Base-by-base conservation (phyloP, 2,888 invertebrate species). In the Thereva unica region DNA sequence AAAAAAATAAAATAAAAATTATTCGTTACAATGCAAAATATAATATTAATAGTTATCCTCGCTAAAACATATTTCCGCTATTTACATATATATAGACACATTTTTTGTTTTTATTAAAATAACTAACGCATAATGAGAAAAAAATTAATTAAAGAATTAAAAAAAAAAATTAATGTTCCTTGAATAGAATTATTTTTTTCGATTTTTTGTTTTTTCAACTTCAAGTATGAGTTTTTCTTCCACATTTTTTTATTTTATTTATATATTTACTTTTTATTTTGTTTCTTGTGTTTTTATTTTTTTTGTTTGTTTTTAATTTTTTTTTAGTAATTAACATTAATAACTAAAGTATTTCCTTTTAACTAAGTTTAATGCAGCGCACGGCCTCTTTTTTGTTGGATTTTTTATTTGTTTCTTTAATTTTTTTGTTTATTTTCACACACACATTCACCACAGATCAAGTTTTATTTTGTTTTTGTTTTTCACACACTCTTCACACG, bases 71-170 rank as follows among this genome's bases (percentile, higher is more conserved):
- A 50, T 37, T 23, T 56, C 56, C 37, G 37, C 50, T 61, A 61
- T 61, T 61, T 61, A 61, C 61, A 61, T 61, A 61, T 61, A 52
- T 50, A 50, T 61, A 61, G 40, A 61, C 40, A 59, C 59, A 61
- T 23, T 23, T 23, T 23, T 23, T 50, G 35, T 23, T 23, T 23
- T 23, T 50, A 35, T 42, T 61, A 50, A 61, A 41, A 38, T 61
- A 61, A 47, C 47, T 45, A 59, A 59, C 50, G 49, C 40, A 61
- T 23, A 50, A 50, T 49, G 40, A 61, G n/a, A 61, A 40, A 61
- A 23, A 23, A 23, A 23, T 23, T 23, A 23, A 23, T 23, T 23
- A 23, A 23, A 23, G 23, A 23, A 23, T 23, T 23, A n/a, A n/a
- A n/a, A 40, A 37, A 57, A 57, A 45, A 23, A 50, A 41, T 8